Evolutionary conservation across 2,113 vertebrate genomes (phyloP).

Genomic region (Hucho hucho): DNA sequence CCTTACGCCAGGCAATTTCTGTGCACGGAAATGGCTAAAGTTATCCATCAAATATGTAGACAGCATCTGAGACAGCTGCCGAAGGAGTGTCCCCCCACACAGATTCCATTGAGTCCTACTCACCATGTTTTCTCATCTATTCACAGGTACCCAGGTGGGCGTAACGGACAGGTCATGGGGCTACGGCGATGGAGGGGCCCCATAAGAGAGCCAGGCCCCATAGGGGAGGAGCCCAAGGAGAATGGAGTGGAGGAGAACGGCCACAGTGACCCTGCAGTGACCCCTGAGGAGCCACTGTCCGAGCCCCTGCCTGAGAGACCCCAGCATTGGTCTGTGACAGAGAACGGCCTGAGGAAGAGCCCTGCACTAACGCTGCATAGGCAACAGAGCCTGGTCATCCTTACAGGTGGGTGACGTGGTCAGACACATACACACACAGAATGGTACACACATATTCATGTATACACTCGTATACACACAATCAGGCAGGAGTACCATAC

Average conservation of each 20-base stretch:
- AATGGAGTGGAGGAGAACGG: constrained; percentile 51
- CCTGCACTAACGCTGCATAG: constrained; percentile 45
- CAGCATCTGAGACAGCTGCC: no score
- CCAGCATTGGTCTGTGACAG: constrained; percentile 14
- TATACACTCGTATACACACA: constrained; percentile 13
- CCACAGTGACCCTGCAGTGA: constrained; percentile 52
- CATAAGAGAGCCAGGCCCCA: not conserved
- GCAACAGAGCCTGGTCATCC: constrained; percentile 70
- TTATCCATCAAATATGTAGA: no score
- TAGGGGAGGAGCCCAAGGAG: constrained; percentile 39
- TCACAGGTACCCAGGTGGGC: constrained; percentile 56
- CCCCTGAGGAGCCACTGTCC: constrained; percentile 61
- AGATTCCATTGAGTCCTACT: not conserved
- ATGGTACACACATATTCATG: not conserved
- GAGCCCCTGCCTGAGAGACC: constrained; percentile 61
- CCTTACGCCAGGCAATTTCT: no score
- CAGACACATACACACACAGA: not conserved
- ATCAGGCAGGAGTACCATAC: not conserved
- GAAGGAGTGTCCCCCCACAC: not conserved
- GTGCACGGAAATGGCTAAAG: no score
- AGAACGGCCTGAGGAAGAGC: constrained; percentile 43
- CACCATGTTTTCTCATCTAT: not conserved
- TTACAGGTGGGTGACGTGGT: constrained; percentile 59
- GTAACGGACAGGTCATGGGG: constrained; percentile 21
- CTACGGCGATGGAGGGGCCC: constrained; percentile 57